Base-by-base conservation (phyloP, 2,113 vertebrate species). In the Phainopepla nitens region DNA sequence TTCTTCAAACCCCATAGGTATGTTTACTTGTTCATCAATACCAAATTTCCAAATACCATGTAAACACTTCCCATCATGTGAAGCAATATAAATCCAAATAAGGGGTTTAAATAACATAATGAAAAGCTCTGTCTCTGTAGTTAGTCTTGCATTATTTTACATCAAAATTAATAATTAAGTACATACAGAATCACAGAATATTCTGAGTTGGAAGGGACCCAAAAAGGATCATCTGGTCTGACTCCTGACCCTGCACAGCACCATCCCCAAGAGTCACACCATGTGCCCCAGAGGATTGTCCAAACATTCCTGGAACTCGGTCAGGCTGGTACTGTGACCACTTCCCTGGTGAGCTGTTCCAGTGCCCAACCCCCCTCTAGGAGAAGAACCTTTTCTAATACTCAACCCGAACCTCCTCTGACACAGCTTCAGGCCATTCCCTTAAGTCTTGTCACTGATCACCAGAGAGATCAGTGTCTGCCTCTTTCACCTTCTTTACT, bases 21-120 rank as follows among this genome's bases (percentile, higher is more conserved):
- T 73, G 49, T 77, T 94, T 90, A 90, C 56, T 42, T 94, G 65
- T 89, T 93, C 65, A 93, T 89, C 58, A 83, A 42, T 66, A 31
- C 62, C 70, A 65, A 71, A 68, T 75, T 90, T 94, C 90, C 88
- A 92, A 94, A 91, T 83, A 92, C 44, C 42, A 42, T 35, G 36
- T 66, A 91, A 94, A 96, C 29, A 94, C 61, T 72, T 93, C 83
- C 11, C 61, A 86, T 88, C 69, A 94, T 71, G 71, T 33, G 50
- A 91, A 93, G 73, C 56, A 95, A 96, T 88, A 96, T 85, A 96
- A 96, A 94, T 95, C 81, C 87, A 96, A 97, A 96, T 91, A 85
- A 41, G 2, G 0, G 17, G 29, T 56, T 94, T 94, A 92, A 95
- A 68, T 78, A 95, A 85, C 84, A 88, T 73, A 56, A 87, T 45